A percentile compares a stretch with the other conserved stretches of the same genome.
Conservation (phyloP, 2,113 vertebrate genomes). For the Hemiscyllium ocellatum region DNA sequence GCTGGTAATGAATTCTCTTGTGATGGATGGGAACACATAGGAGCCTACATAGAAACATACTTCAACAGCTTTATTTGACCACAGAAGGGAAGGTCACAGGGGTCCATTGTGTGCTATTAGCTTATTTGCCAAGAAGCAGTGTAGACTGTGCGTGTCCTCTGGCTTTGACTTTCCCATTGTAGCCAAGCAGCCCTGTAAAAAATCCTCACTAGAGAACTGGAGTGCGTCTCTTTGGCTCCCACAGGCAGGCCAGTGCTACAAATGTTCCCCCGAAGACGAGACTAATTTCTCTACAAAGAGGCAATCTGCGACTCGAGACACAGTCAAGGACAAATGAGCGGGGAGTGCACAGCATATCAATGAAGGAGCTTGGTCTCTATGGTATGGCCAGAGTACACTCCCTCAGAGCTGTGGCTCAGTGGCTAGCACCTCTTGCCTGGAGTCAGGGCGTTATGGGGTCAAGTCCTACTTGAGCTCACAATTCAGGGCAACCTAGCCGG, state of each 20-base stretch:
- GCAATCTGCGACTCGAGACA: neutral
- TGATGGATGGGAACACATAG: neutral
- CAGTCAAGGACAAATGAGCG: neutral
- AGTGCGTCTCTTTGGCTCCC: neutral
- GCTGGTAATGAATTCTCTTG: neutral
- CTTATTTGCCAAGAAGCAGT: neutral
- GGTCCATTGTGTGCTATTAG: neutral
- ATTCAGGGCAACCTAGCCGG: neutral
- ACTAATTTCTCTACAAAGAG: neutral
- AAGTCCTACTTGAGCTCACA: neutral
- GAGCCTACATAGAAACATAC: constrained; percentile 17
- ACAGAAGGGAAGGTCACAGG: neutral
- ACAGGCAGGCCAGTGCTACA: neutral
- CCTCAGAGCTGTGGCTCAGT: neutral
- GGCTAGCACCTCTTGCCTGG: neutral
- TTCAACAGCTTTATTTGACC: constrained; percentile 18
- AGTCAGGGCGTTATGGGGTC: neutral
- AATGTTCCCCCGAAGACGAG: neutral
- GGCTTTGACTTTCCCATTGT: neutral
- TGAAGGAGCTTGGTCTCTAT: neutral
- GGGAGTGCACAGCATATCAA: neutral
- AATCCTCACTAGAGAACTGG: neutral
- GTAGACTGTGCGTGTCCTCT: neutral
- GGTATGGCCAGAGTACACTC: neutral
- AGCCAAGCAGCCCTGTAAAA: neutral